A percentile compares a stretch with the other conserved stretches of the same genome.
Evolutionary conservation across 2,888 invertebrate genomes (phyloP).

Genomic region (Drosophila greeni): DNA sequence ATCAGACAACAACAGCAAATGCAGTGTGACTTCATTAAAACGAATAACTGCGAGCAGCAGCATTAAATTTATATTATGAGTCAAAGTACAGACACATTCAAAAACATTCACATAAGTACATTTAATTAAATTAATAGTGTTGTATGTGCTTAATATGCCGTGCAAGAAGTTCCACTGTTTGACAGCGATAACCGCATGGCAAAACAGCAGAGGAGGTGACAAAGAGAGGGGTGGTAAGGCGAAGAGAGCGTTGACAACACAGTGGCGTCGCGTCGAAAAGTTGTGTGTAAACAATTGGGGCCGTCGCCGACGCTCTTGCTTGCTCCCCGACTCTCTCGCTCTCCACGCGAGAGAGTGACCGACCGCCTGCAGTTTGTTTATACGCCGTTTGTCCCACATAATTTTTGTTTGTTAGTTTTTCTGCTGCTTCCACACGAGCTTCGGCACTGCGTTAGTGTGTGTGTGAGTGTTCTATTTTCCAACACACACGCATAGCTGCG

Average conservation of each 20-base stretch:
- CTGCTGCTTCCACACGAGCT: slow-evolving; percentile 55
- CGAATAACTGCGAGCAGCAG: not conserved
- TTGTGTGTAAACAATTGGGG: slow-evolving; percentile 56
- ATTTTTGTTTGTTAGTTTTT: slow-evolving; percentile 73
- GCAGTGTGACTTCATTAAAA: slow-evolving; percentile 7
- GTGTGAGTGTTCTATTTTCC: slow-evolving; percentile 43
- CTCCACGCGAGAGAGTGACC: slow-evolving; percentile 17
- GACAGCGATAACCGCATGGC: slow-evolving; percentile 37
- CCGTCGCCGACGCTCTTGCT: slow-evolving; percentile 43
- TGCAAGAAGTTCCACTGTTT: slow-evolving; percentile 6
- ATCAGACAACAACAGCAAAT: slow-evolving; percentile 17
- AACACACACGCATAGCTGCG: slow-evolving; percentile 21
- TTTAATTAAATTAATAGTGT: not conserved
- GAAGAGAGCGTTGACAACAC: slow-evolving; percentile 42
- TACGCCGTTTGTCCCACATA: slow-evolving; percentile 66
- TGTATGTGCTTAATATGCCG: not conserved
- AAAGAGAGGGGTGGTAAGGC: not conserved
- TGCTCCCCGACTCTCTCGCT: slow-evolving; percentile 8
- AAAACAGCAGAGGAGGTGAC: slow-evolving; percentile 3
- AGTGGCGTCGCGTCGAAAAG: slow-evolving; percentile 57
- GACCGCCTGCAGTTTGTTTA: slow-evolving; percentile 40
- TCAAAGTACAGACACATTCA: no score
- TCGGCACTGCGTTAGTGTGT: slow-evolving; percentile 37
- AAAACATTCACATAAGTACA: not conserved
- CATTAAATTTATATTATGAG: not conserved